Percentiles rank a stretch among this genome's conserved stretches.
Conservation (phyloP, 2,888 invertebrate genomes). For the Orthosia incerta region DNA sequence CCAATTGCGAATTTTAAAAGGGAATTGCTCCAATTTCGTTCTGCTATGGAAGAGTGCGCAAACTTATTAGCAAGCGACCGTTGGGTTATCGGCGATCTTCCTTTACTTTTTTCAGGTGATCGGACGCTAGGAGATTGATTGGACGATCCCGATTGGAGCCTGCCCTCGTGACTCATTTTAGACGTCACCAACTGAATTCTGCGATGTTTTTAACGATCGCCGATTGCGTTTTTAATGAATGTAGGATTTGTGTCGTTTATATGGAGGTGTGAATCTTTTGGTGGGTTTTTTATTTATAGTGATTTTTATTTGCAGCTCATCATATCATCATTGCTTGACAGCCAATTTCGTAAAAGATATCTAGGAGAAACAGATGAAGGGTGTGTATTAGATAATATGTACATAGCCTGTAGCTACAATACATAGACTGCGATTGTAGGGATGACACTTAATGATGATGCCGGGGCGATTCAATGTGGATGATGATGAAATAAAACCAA, state of each 20-base stretch:
- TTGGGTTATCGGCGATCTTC: slow-evolving; percentile 74
- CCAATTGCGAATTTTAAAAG: slow-evolving; percentile 79
- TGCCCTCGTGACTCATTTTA: slow-evolving; percentile 83
- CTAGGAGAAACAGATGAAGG: neutral
- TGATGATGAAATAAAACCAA: too few relatives aligned
- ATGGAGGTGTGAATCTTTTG: slow-evolving; percentile 3
- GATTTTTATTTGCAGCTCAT: neutral
- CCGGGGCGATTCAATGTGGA: too few relatives aligned
- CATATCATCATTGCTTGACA: neutral
- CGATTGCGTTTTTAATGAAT: slow-evolving; percentile 60
- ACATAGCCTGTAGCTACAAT: too few relatives aligned
- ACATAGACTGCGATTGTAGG: too few relatives aligned
- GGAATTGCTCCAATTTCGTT: slow-evolving; percentile 84
- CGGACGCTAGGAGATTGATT: slow-evolving; percentile 82
- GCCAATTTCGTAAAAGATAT: neutral
- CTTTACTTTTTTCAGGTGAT: slow-evolving; percentile 88
- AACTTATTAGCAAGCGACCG: slow-evolving; percentile 85
- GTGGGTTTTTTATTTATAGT: neutral
- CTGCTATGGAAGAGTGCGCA: slow-evolving; percentile 88
- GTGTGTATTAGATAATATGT: too few relatives aligned
- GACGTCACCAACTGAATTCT: slow-evolving; percentile 65
- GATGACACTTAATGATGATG: too few relatives aligned
- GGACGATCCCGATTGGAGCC: slow-evolving; percentile 80
- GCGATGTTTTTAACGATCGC: slow-evolving; percentile 45
- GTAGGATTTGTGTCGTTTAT: slow-evolving; percentile 28